Conservation (phyloP, 2,797 vertebrate genomes). For the Phrynocephalus forsythii region DNA sequence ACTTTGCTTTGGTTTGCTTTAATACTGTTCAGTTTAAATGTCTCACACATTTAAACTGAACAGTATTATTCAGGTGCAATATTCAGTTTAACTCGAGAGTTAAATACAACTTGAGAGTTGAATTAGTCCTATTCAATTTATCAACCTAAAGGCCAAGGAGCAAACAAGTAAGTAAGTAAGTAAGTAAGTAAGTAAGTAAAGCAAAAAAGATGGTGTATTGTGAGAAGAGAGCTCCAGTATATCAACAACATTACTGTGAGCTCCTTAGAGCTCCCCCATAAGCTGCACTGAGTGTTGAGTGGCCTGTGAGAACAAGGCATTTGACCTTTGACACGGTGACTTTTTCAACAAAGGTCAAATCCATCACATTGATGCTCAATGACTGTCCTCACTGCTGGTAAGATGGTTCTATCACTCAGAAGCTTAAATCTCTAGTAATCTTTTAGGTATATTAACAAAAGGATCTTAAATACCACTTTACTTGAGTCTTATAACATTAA, state of each 20-base stretch:
- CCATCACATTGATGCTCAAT: slow-evolving; percentile 9
- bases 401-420: neutral
- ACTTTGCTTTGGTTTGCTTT: no score
- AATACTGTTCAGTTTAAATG: no score
- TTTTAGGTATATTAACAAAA: neutral
- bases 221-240: no score
- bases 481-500: neutral
- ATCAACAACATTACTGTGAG: neutral
- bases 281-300: neutral
- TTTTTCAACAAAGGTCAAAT: slow-evolving; percentile 15
- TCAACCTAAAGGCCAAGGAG: neutral
- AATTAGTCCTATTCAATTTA: no score
- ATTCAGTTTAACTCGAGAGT: no score
- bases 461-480: neutral
- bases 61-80: no score
- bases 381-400: neutral
- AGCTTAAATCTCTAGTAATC: neutral
- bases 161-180: neutral
- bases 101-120: no score
- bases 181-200: neutral
- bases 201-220: neutral
- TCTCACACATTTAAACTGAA: no score
- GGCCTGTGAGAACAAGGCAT: neutral
- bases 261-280: neutral
- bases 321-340: slow-evolving; percentile 18